Conservation (phyloP, 2,888 invertebrate genomes). For the Plagiodera versicolora region DNA sequence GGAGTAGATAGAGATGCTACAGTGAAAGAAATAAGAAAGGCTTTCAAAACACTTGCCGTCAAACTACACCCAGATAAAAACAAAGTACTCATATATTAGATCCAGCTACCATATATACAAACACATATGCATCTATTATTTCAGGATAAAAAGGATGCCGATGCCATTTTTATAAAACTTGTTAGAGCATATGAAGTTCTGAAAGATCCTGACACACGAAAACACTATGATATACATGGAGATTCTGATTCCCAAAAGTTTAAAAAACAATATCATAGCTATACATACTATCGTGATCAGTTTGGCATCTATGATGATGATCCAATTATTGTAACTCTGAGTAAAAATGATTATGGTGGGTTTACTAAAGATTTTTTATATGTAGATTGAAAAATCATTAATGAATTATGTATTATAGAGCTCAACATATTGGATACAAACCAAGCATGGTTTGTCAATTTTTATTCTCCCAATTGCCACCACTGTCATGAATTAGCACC, state of each 20-base stretch:
- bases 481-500: slow-evolving; percentile 84
- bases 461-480: slow-evolving; percentile 83
- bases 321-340: slow-evolving; percentile 76
- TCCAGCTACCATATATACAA: not conserved
- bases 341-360: slow-evolving; percentile 73
- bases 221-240: slow-evolving; percentile 78
- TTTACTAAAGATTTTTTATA: not conserved
- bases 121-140: slow-evolving; percentile 28
- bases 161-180: slow-evolving; percentile 75
- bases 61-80: slow-evolving; percentile 74
- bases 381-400: not conserved
- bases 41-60: slow-evolving; percentile 73
- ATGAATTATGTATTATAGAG: slow-evolving; percentile 44
- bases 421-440: slow-evolving; percentile 58
- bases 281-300: slow-evolving; percentile 76
- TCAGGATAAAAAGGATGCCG: slow-evolving; percentile 73
- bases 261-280: slow-evolving; percentile 73
- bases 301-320: slow-evolving; percentile 89
- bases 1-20: slow-evolving; percentile 66
- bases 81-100: slow-evolving; percentile 47
- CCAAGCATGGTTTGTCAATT: slow-evolving; percentile 83
- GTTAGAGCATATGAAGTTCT: slow-evolving; percentile 85
- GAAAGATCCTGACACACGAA: slow-evolving; percentile 78
- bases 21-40: slow-evolving; percentile 68
- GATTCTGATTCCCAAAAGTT: slow-evolving; percentile 60